Base-by-base conservation (phyloP, 2,797 vertebrate species). In the Trachops cirrhosus region DNA sequence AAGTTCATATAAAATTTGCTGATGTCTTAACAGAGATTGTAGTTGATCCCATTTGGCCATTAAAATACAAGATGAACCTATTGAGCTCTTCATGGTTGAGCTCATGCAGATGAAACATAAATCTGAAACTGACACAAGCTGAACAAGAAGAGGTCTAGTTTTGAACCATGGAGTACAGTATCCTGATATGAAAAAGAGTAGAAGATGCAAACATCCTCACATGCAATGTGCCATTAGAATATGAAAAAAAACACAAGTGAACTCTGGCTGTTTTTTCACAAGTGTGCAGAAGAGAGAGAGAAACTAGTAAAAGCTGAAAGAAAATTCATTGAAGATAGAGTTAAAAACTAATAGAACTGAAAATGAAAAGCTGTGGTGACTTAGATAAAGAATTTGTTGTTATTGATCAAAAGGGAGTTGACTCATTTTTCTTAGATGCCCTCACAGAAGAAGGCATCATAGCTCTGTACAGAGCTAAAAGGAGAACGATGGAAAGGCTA, bases 351-450 rank as follows among this genome's bases (percentile, higher is more conserved):
- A 98, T 99, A 34, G 99, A 98, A 18, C 97, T 99, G 96, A 99
- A 99, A 97, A 99, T 98, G 91, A 98, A 98, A 96, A 99, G 99
- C 70, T 99, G 99, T 96, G 98, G 98, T 0, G 98, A 99, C 75
- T 99, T 98, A 9, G 98, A 99, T 93, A 99, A 99, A 97, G 99
- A 99, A 59, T 99, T 99, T 90, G 98, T 99, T 34, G 99, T 99
- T 97, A 99, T 99, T 97, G 99, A 99, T 98, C 99, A 99, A 97
- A 99, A 99, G 99, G 99, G 99, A 80, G 99, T 99, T 84, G 99
- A 99, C 97, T 99, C 99, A 0, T 99, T 99, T 96, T 99, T 99
- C 86, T 98, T 99, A 98, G 99, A 99, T 62, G 98, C 99, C 0
- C 98, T 99, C 24, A 99, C 99, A 0, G 99, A 99, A 98, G 99